phyloP scores from a whole-genome alignment of 1,140 invertebrate genomes.

The Lanistes nyassanus region DNA sequence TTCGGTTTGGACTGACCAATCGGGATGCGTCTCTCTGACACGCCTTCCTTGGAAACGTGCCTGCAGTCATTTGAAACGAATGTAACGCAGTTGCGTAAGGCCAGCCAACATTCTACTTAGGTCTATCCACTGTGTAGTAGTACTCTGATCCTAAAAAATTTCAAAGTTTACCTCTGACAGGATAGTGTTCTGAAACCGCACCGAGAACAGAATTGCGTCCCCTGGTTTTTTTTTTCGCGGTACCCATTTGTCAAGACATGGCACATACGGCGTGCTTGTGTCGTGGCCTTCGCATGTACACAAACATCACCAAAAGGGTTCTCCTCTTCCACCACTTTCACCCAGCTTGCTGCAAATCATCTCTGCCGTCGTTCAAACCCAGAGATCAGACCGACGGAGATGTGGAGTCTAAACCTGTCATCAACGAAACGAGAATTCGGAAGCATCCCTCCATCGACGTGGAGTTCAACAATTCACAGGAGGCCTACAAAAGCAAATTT shows the following conservation, averaged over 20 bases:
- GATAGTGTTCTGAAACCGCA: neutral
- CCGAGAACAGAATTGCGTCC: neutral
- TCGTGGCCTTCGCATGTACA: neutral
- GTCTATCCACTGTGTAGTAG: no score
- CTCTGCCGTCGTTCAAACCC: slow-evolving; percentile 5
- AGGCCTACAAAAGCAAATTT: slow-evolving; percentile 83
- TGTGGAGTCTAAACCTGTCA: neutral
- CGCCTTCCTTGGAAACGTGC: no score
- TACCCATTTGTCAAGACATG: neutral
- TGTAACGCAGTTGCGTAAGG: no score
- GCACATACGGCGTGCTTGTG: neutral
- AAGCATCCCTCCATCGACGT: slow-evolving; percentile 73
- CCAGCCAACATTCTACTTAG: no score
- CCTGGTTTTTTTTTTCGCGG: slow-evolving; percentile 10
- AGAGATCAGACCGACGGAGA: neutral
- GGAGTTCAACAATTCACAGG: slow-evolving; percentile 74
- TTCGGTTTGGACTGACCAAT: no score
- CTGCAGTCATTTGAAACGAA: no score
- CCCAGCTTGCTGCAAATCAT: slow-evolving; percentile 6
- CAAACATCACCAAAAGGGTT: neutral
- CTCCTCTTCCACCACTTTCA: neutral
- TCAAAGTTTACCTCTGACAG: no score
- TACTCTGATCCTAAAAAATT: no score
- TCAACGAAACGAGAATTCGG: slow-evolving; percentile 14
- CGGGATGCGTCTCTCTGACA: no score